Base-by-base conservation (phyloP, 2,797 vertebrate genomes). In the Scolopax bukidnonensis region DNA sequence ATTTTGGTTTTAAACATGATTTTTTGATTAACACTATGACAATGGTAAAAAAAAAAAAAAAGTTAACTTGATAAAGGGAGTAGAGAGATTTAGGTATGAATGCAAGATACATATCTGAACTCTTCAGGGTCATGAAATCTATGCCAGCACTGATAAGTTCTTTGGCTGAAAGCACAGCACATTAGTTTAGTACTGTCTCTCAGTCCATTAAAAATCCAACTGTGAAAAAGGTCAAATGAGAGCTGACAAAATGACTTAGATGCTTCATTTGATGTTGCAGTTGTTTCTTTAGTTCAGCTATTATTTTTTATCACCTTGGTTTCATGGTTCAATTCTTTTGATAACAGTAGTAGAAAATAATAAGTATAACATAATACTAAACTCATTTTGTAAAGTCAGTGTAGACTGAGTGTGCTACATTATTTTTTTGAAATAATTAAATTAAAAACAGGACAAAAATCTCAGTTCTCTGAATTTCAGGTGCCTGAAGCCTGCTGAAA, bases 151-250 rank as follows among this genome's bases (percentile, higher is more conserved):
- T 70, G 36, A 51, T 65, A 60, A 6, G 9, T 79, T 84, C 27
- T 84, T 82, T 87, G 43, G n/a, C 56, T 84, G 70, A 92, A 85
- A 87, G 54, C 53, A 79, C 41, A 92, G 43, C 10, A 67, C 10
- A 84, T 69, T 74, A 60, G 40, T 78, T 75, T 24, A 76, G 14
- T 60, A 56, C 23, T n/a, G 5, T 82, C 36, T 63, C 57, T 90
- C 45, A 95, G 70, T 82, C 73, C 94, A 47, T 71, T 86, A 95
- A 86, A 90, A 89, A 47, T 81, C 64, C 64, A 84, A 28, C 51
- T 80, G 70, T 68, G 74, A 84, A 57, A 94, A 93, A 85, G 75
- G 78, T 87, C 81, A 92, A 87, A 85, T 60, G 48, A 87, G 40
- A 94, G 11, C 63, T 87, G 76, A 67, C 32, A 91, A 73, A 84